phyloP scores from a whole-genome alignment of 2,888 invertebrate species.

The Hedychridium roseum region DNA sequence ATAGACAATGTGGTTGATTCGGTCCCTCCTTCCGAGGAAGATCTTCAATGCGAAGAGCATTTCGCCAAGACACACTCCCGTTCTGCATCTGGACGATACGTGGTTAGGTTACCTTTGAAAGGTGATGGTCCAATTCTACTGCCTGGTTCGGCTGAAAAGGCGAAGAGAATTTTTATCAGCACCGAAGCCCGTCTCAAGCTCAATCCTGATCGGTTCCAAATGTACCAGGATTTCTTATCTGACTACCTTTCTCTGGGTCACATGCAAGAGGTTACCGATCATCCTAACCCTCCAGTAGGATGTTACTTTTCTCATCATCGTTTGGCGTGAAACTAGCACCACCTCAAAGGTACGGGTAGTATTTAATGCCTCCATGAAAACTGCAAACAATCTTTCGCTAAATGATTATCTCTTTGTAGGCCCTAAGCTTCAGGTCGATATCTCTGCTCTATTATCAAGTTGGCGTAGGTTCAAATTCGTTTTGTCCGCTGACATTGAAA shows the following conservation, averaged over 20 bases:
- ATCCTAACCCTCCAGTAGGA: background rate
- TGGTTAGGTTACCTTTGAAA: slow-evolving; percentile 11
- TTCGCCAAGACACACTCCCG: slow-evolving; percentile 7
- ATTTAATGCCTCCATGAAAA: slow-evolving; percentile 38
- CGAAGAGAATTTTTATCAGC: slow-evolving; percentile 3
- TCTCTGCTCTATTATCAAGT: slow-evolving; percentile 9
- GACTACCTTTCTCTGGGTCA: slow-evolving; percentile 12
- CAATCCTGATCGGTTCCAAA: background rate
- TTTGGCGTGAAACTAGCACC: slow-evolving; percentile 25
- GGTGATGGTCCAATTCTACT: background rate
- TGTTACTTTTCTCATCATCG: slow-evolving; percentile 39
- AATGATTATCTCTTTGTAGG: slow-evolving; percentile 37
- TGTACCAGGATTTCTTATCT: slow-evolving; percentile 4
- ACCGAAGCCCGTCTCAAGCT: background rate
- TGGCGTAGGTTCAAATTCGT: slow-evolving; percentile 17
- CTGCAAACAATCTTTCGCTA: slow-evolving; percentile 22
- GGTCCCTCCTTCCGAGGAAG: too few species aligned
- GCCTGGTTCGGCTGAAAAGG: background rate
- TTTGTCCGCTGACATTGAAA: slow-evolving; percentile 36
- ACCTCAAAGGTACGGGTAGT: slow-evolving; percentile 42
- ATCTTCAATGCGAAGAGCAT: slow-evolving; percentile 5
- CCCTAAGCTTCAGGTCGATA: slow-evolving; percentile 21
- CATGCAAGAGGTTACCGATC: slow-evolving; percentile 1
- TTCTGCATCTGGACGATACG: slow-evolving; percentile 3
- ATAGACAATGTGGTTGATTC: too few species aligned